phyloP scores from a whole-genome alignment of 2,888 invertebrate genomes.

The Adela reaumurella region DNA sequence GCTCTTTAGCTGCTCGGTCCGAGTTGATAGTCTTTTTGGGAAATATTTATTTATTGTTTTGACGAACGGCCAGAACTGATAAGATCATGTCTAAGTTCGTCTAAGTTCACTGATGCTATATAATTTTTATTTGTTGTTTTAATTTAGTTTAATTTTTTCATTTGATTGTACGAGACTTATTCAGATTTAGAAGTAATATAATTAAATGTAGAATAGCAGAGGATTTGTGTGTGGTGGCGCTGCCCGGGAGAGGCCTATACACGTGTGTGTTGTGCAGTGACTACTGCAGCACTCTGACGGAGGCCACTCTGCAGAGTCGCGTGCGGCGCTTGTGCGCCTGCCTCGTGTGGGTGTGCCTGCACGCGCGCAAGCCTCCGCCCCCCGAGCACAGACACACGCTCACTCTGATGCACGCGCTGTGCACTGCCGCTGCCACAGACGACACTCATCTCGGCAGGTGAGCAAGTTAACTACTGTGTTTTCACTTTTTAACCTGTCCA shows the following conservation, averaged over 20 bases:
- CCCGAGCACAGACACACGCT: slow-evolving; percentile 66
- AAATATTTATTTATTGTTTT: no score
- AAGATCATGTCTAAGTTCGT: no score
- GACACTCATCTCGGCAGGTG: slow-evolving; percentile 65
- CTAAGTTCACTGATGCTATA: no score
- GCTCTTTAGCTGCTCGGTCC: no score
- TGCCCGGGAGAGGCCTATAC: neutral
- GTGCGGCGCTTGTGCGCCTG: slow-evolving; percentile 72
- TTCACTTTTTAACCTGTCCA: no score
- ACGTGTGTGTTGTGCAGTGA: slow-evolving; percentile 61
- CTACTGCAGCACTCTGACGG: slow-evolving; percentile 68
- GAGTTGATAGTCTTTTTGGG: no score
- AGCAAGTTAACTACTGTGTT: neutral
- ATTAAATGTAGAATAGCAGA: neutral
- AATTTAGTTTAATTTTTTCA: no score
- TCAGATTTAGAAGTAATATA: neutral
- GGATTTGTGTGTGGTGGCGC: neutral
- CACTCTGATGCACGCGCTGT: slow-evolving; percentile 60
- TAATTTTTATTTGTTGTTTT: no score
- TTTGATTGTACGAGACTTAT: no score
- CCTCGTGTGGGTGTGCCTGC: slow-evolving; percentile 15
- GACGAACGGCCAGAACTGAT: no score
- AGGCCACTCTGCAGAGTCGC: slow-evolving; percentile 66
- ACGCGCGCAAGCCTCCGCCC: slow-evolving; percentile 23
- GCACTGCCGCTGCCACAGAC: slow-evolving; percentile 28